Evolutionary conservation across 2,888 invertebrate species (phyloP).

Genomic region (Eupithecia inturbata): DNA sequence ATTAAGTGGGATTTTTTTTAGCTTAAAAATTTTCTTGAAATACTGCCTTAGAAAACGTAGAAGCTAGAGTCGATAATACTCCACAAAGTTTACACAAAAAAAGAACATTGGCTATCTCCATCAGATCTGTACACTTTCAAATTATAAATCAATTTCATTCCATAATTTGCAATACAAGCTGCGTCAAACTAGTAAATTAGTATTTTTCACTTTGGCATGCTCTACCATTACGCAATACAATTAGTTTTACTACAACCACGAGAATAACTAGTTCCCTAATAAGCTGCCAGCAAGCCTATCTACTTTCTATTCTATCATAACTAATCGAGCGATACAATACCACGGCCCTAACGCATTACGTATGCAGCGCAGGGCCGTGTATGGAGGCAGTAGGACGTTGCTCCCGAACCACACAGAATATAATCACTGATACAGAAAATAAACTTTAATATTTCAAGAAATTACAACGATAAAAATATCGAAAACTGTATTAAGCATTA

Average conservation of each 20-base stretch:
- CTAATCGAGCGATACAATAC: slow-evolving; percentile 31
- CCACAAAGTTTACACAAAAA: neutral
- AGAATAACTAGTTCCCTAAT: slow-evolving; percentile 7
- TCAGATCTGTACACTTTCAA: neutral
- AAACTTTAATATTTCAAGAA: neutral
- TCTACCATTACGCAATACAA: slow-evolving; percentile 5
- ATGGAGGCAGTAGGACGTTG: slow-evolving; percentile 70
- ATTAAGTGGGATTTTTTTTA: neutral
- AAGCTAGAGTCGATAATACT: neutral
- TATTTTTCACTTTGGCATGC: neutral
- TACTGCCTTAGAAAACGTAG: neutral
- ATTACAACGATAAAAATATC: too few species aligned
- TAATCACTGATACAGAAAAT: slow-evolving; percentile 14
- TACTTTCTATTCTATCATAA: slow-evolving; percentile 34
- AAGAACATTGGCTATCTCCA: neutral
- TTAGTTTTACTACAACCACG: neutral
- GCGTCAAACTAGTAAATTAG: neutral
- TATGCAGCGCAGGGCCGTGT: slow-evolving; percentile 68
- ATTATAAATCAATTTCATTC: neutral
- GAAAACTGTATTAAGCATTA: too few species aligned
- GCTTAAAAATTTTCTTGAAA: neutral
- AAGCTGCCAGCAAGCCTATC: neutral
- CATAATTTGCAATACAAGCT: neutral
- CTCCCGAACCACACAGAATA: slow-evolving; percentile 54
- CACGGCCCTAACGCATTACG: slow-evolving; percentile 59